Evolutionary conservation across 2,113 vertebrate genomes (phyloP), one percentile per base, ranked within the genome.

Genomic region (Sapayoa aenigma): DNA sequence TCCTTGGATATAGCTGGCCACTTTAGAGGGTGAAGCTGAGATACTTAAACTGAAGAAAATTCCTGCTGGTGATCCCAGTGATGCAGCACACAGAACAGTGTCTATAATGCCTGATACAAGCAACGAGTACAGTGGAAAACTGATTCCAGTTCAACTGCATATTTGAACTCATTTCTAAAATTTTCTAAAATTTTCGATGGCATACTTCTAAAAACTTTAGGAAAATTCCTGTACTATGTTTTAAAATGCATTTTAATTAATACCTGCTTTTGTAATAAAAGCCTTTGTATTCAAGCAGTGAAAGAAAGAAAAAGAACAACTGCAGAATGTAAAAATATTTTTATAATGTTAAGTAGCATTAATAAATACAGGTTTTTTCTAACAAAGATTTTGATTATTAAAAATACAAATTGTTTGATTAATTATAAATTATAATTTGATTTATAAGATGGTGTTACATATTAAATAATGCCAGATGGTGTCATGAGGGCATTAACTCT

Each of bases 381-480:
- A 81, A 91, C 71, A 65, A 31, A 84, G 33, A 91, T 94, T 96
- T 93, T 96, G 31, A 93, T 94, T 97, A 95, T 96, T 95, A 97
- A 97, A 96, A 96, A 91, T 91, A 95, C 56, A 93, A 96, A 94
- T 91, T 86, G 62, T 90, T 95, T 96, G 94, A 96, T 96, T 96
- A 94, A 95, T 97, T 96, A 92, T 94, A 95, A 95, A 95, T 95
- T 96, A 94, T 95, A 95, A 92, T 95, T 95, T 96, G 88, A 95
- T 96, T 94, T 96, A 93, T 97, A 95, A 90, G 80, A 77, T 74
- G 76, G 42, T 93, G 76, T 81, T 95, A 80, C 90, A 90, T 95
- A 96, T 96, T 97, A 97, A 96, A 96, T 96, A 97, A 95, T 95
- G 90, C 95, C 97, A 97, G 95, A 95, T 97, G 96, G 95, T 95